Percentiles rank a stretch among this genome's conserved stretches.
Evolutionary conservation across 2,888 invertebrate genomes (phyloP).

Genomic region (Eupsilia transversa): DNA sequence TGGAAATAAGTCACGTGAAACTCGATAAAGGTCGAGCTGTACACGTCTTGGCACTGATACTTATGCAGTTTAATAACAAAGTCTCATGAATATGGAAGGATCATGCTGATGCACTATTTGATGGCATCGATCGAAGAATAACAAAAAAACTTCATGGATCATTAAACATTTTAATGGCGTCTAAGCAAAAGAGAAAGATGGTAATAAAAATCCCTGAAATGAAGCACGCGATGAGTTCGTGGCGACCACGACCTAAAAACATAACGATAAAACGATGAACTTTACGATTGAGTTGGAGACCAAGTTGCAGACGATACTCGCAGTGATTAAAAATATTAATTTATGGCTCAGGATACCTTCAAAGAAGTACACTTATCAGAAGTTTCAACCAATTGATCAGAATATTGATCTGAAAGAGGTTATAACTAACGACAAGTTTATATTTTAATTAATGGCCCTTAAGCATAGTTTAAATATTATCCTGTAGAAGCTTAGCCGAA

Average conservation of each 20-base stretch:
- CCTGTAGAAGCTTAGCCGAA: background rate
- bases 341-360: constrained; percentile 21
- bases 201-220: constrained; percentile 66
- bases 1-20: constrained; percentile 73
- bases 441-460: background rate
- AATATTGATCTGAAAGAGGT: background rate
- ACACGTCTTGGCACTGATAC: constrained; percentile 72
- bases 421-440: background rate
- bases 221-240: constrained; percentile 73
- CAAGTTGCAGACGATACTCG: constrained; percentile 58
- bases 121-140: constrained; percentile 47
- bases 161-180: constrained; percentile 63
- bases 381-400: background rate
- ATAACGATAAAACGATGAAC: constrained; percentile 76
- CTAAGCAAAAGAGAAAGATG: constrained; percentile 66
- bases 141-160: constrained; percentile 58
- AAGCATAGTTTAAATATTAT: background rate
- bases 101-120: constrained; percentile 37
- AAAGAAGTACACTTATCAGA: constrained; percentile 1
- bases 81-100: constrained; percentile 56
- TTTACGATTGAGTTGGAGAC: constrained; percentile 68
- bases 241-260: constrained; percentile 79
- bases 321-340: constrained; percentile 50
- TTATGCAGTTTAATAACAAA: constrained; percentile 67
- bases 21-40: constrained; percentile 69